Percentiles rank a stretch among this genome's conserved stretches.
Evolutionary conservation across 2,113 vertebrate genomes (phyloP).

Genomic region (Numida meleagris): DNA sequence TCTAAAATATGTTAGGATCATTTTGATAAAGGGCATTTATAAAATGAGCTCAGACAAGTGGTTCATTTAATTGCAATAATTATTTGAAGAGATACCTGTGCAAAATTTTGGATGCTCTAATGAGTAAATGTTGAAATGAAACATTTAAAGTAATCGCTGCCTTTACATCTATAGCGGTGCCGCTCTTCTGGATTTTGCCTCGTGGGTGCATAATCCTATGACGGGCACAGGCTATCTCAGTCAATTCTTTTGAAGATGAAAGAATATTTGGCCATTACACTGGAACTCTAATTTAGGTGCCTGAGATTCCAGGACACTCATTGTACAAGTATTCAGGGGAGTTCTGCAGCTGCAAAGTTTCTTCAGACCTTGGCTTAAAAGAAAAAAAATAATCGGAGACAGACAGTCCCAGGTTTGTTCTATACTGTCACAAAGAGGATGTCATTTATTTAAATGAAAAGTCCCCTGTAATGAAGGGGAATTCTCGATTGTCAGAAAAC

Average conservation of each 20-base stretch:
- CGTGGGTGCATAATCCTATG: not conserved
- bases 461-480: not conserved
- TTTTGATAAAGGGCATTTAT: not conserved
- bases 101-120: not conserved
- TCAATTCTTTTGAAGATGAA: not conserved
- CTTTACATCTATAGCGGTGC: not conserved
- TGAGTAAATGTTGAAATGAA: not conserved
- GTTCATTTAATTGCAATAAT: not conserved
- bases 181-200: not conserved
- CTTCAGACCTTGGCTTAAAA: not conserved
- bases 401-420: not conserved
- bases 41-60: not conserved
- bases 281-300: not conserved
- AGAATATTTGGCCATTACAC: not conserved
- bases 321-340: not conserved
- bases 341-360: slow-evolving; percentile 3
- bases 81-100: not conserved
- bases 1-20: not conserved
- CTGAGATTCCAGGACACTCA: not conserved
- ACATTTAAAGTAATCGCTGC: not conserved
- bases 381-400: not conserved
- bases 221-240: not conserved
- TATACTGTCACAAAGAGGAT: not conserved
- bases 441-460: slow-evolving; percentile 8
- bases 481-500: slow-evolving; percentile 9